A percentile compares a stretch with the other conserved stretches of the same genome.
Conservation (phyloP, 2,888 invertebrate species). For the Callimorpha dominula region DNA sequence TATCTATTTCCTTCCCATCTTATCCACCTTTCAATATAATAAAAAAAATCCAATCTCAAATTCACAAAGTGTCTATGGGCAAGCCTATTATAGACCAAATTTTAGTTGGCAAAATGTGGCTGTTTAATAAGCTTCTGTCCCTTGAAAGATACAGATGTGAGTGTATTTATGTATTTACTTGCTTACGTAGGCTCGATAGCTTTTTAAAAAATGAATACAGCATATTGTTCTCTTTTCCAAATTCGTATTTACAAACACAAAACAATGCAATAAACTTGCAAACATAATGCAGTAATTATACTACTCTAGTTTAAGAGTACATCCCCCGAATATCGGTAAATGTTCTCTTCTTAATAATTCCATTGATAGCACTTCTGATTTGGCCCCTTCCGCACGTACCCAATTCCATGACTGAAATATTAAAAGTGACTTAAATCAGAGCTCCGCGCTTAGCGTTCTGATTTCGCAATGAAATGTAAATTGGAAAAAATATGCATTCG, state of each 20-base stretch:
- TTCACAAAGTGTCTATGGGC: too few relatives aligned
- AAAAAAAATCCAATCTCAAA: too few relatives aligned
- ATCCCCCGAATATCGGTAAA: slow-evolving; percentile 10
- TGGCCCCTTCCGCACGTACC: slow-evolving; percentile 19
- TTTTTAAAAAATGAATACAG: too few relatives aligned
- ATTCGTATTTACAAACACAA: background rate
- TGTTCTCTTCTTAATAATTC: slow-evolving; percentile 34
- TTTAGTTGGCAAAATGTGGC: background rate
- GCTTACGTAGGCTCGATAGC: background rate
- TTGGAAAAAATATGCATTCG: background rate
- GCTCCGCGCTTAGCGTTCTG: background rate
- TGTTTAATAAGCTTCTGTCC: background rate
- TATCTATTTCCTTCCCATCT: too few relatives aligned
- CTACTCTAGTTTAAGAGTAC: background rate
- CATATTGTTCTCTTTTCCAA: background rate
- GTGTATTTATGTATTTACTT: background rate
- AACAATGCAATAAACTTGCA: slow-evolving; percentile 2
- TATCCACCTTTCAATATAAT: too few relatives aligned
- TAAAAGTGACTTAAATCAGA: slow-evolving; percentile 27
- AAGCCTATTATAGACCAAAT: too few relatives aligned
- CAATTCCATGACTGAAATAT: slow-evolving; percentile 35
- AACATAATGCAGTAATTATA: slow-evolving; percentile 5
- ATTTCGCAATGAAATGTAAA: slow-evolving; percentile 3
- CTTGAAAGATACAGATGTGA: too few relatives aligned
- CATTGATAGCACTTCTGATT: slow-evolving; percentile 19